Percentiles rank a stretch among this genome's conserved stretches.
Conservation (phyloP, 2,888 invertebrate species). For the Mesorhabditis sp. region DNA sequence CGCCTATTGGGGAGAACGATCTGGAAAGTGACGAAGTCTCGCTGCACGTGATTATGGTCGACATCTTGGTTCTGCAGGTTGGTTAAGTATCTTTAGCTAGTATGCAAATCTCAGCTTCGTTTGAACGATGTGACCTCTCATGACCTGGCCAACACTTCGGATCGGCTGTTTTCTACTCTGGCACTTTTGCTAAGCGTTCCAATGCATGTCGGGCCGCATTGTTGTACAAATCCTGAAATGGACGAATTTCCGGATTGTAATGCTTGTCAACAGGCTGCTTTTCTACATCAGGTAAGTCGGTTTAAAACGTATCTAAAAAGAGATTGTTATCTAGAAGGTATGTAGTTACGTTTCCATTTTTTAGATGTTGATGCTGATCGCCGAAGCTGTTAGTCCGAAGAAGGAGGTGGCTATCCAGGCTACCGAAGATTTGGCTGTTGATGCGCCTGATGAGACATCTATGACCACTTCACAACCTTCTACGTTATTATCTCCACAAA, state of each 20-base stretch:
- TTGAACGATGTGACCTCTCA: slow-evolving; percentile 79
- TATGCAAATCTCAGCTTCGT: slow-evolving; percentile 68
- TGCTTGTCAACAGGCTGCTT: slow-evolving; percentile 80
- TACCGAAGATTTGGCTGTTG: slow-evolving; percentile 21
- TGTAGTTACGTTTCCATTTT: not conserved
- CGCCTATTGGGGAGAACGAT: slow-evolving; percentile 39
- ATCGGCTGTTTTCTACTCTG: slow-evolving; percentile 43
- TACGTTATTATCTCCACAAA: slow-evolving; percentile 18
- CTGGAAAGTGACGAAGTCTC: slow-evolving; percentile 50
- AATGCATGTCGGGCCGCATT: slow-evolving; percentile 63
- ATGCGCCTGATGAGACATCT: slow-evolving; percentile 22
- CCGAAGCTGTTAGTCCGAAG: slow-evolving; percentile 51
- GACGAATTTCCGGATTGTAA: slow-evolving; percentile 70
- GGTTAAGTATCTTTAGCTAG: slow-evolving; percentile 4
- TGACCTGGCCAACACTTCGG: slow-evolving; percentile 59
- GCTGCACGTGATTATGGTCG: slow-evolving; percentile 88
- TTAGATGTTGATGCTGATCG: slow-evolving; percentile 57
- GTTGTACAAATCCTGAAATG: slow-evolving; percentile 62
- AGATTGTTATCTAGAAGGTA: no score
- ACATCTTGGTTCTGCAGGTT: slow-evolving; percentile 87
- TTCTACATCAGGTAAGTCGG: slow-evolving; percentile 77
- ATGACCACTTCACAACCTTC: slow-evolving; percentile 14
- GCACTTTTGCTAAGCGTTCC: slow-evolving; percentile 41
- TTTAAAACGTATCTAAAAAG: not conserved
- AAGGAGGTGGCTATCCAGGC: slow-evolving; percentile 44